Base-by-base conservation (phyloP, 1,140 invertebrate genomes). In the Pseudomyrmex sp. region DNA sequence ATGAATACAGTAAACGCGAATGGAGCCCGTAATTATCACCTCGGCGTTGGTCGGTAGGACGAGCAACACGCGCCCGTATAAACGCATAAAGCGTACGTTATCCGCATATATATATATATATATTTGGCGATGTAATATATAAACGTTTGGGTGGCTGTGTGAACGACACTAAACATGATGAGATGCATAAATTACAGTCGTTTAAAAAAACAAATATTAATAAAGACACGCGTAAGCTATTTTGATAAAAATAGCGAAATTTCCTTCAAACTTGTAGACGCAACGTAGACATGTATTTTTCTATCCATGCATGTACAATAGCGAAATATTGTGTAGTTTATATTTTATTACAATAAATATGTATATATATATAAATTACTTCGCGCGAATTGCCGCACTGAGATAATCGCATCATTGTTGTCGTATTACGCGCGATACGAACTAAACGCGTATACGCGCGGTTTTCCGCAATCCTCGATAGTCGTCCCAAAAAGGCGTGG, bases 1-100 rank as follows among this genome's bases (percentile, higher is more conserved):
- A 50, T 65, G 77, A 73, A 83, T 77, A 77, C 89, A 91, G 77
- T 91, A 91, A 92, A 91, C 92, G 92, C 87, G 90, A 90, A 92
- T 93, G 88, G 90, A 88, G 82, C 89, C 89, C 90, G 92, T 92
- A 93, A 93, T 93, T 94, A 94, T 93, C 93, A 93, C 92, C 92
- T 93, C 88, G 83, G 88, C 85, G 88, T 91, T 84, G 85, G 54
- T 82, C 52, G 70, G 18, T 69, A 26, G 12, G 65, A 54, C 83
- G 83, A 85, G 68, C 74, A 82, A 83, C 85, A 77, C 68, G 85
- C 73, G 80, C 76, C 69, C 56, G 65, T 72, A 70, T 86, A 66
- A 76, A 76, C 88, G 83, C 66, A 80, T 82, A 75, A 73, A 75
- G 58, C 58, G 77, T 73, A 63, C 61, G 74, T 66, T 72, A 58